Evolutionary conservation across 2,113 vertebrate genomes (phyloP), one percentile per base, ranked within the genome.

Genomic region (Dipodomys merriami): DNA sequence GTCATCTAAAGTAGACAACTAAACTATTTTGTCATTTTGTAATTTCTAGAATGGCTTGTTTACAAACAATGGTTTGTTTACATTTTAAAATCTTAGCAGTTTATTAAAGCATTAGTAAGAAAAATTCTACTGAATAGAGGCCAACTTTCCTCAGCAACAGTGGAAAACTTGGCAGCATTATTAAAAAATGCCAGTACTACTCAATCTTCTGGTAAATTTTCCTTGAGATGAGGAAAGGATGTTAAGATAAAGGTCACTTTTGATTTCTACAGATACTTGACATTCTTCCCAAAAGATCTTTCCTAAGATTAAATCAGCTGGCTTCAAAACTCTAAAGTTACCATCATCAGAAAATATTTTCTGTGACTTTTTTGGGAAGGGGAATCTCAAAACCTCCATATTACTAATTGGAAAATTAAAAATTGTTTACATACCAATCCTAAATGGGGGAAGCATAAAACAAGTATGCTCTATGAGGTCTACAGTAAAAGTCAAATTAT

Each of bases 351-450:
- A 83, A 87, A 90, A 84, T n/a, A 6, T 22, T 53, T 80, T n/a
- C 64, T n/a, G 77, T 68, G 7, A 19, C 53, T 78, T 80, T 64
- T 79, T 68, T 16, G 27, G 20, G 20, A 0, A 1, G 35, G 25
- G n/a, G 4, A 20, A 39, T 10, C 13, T 23, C 88, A 84, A 91
- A 88, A 19, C 27, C 78, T 68, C 74, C 18, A 69, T 81, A 53
- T 69, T 91, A 68, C 49, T 93, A 91, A 91, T 72, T 49, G 35
- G 85, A 94, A 93, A 93, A 88, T 81, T 16, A 89, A 90, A 85
- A 95, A 91, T 65, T 64, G 73, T 33, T 93, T 60, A 92, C 77
- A 86, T 72, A 72, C 53, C 92, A 77, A 83, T 76, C n/a, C 81
- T 83, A 80, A 86, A 80, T 3, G 3, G 27, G 80, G 10, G 25